Conservation (phyloP, 1,140 invertebrate genomes). For the Lineus longissimus region DNA sequence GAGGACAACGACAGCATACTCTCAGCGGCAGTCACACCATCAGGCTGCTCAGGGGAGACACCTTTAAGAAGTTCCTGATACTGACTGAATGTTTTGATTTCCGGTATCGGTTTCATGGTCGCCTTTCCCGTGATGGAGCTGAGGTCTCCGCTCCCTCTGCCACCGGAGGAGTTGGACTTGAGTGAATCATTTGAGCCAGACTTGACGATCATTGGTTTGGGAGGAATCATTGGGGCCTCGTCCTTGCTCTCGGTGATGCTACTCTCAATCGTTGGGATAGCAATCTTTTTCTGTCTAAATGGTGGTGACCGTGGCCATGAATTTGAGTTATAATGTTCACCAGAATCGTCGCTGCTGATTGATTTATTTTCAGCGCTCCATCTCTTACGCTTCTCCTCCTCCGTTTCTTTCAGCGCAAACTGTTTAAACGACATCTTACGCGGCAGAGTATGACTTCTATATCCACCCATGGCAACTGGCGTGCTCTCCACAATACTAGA, state of each 20-base stretch:
- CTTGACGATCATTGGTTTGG: not conserved
- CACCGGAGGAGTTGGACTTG: not conserved
- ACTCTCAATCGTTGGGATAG: no score
- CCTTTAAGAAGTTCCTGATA: no score
- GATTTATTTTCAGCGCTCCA: not conserved
- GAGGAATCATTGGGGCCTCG: not conserved
- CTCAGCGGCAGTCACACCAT: no score
- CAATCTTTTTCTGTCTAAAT: not conserved
- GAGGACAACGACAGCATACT: slow-evolving; percentile 1
- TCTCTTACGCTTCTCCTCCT: not conserved
- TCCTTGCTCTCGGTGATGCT: no score
- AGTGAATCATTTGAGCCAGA: not conserved
- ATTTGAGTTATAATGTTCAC: not conserved
- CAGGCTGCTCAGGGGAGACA: no score
- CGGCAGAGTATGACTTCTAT: not conserved
- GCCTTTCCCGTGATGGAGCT: not conserved
- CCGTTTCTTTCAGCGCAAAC: not conserved
- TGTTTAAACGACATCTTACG: not conserved
- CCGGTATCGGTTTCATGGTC: no score
- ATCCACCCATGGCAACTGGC: not conserved
- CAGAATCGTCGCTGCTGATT: not conserved
- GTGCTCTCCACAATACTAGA: not conserved
- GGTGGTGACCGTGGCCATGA: slow-evolving; percentile 2
- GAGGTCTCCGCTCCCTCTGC: not conserved
- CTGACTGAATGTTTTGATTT: no score